phyloP scores from a whole-genome alignment of 2,888 invertebrate genomes.

The Eupsilia transversa region DNA sequence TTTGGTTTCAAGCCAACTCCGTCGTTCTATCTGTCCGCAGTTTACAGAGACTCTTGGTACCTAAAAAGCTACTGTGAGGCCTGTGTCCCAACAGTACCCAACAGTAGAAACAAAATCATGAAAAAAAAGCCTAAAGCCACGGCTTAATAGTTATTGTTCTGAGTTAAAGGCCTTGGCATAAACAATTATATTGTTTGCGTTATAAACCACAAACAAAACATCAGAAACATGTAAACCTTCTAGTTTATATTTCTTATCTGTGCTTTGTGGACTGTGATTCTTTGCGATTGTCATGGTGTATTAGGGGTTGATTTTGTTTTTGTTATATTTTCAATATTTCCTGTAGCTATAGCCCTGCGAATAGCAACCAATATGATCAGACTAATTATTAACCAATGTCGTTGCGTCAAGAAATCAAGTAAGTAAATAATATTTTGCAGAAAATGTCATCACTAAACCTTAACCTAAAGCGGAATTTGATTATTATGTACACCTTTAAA shows the following conservation, averaged over 20 bases:
- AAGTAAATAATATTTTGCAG: slow-evolving; percentile 70
- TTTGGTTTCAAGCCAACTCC: too few relatives aligned
- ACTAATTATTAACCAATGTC: slow-evolving; percentile 82
- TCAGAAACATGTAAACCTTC: neutral
- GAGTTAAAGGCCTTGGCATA: too few relatives aligned
- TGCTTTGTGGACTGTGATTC: slow-evolving; percentile 53
- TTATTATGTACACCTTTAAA: slow-evolving; percentile 72
- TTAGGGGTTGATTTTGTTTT: slow-evolving; percentile 88
- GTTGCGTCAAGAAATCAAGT: slow-evolving; percentile 85
- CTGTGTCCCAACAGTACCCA: too few relatives aligned
- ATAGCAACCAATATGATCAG: slow-evolving; percentile 83
- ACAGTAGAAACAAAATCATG: too few relatives aligned
- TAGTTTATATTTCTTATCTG: slow-evolving; percentile 54
- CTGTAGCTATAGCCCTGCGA: slow-evolving; percentile 67
- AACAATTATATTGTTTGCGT: neutral
- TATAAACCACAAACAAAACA: slow-evolving; percentile 11
- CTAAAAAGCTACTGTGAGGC: too few relatives aligned
- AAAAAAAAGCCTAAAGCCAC: too few relatives aligned
- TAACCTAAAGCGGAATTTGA: slow-evolving; percentile 80
- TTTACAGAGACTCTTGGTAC: too few relatives aligned
- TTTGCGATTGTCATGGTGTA: slow-evolving; percentile 84
- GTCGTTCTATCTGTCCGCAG: too few relatives aligned
- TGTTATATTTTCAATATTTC: slow-evolving; percentile 80
- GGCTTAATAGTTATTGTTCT: too few relatives aligned
- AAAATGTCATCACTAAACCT: slow-evolving; percentile 57